A percentile compares a stretch with the other conserved stretches of the same genome.
Conservation (phyloP, 2,797 vertebrate species). For the Melanotaenia pygmaea region DNA sequence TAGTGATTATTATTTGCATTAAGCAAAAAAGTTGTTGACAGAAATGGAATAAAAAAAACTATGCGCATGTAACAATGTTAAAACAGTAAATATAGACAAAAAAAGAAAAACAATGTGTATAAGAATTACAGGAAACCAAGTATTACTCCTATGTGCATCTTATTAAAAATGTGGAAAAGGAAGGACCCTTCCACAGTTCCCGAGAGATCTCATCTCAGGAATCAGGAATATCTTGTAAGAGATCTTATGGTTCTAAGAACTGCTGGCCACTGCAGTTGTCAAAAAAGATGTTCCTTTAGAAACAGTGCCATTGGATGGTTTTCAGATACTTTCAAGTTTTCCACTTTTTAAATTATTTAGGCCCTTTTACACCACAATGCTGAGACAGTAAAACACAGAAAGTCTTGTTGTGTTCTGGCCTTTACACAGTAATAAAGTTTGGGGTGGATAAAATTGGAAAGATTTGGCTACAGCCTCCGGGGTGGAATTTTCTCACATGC, state of each 20-base stretch:
- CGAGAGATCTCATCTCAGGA: neutral
- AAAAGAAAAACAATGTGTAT: too few species aligned
- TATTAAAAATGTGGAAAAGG: neutral
- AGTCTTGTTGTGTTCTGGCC: too few species aligned
- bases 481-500: too few species aligned
- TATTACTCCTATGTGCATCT: neutral
- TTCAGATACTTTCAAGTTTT: neutral
- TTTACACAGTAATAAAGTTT: too few species aligned
- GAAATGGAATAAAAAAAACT: neutral
- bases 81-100: too few species aligned
- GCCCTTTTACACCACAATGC: too few species aligned
- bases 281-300: neutral
- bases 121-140: neutral
- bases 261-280: neutral
- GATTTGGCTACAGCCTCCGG: too few species aligned
- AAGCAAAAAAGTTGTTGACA: neutral
- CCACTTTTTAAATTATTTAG: neutral
- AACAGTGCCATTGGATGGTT: neutral
- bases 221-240: neutral
- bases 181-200: conserved; percentile 12
- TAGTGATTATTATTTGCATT: neutral
- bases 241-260: neutral
- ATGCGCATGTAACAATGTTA: neutral
- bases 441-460: too few species aligned
- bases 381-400: too few species aligned